Evolutionary conservation across 53 echinoderm and acorn worm species (phyloP).

Genomic region (Paracentrotus lividus): DNA sequence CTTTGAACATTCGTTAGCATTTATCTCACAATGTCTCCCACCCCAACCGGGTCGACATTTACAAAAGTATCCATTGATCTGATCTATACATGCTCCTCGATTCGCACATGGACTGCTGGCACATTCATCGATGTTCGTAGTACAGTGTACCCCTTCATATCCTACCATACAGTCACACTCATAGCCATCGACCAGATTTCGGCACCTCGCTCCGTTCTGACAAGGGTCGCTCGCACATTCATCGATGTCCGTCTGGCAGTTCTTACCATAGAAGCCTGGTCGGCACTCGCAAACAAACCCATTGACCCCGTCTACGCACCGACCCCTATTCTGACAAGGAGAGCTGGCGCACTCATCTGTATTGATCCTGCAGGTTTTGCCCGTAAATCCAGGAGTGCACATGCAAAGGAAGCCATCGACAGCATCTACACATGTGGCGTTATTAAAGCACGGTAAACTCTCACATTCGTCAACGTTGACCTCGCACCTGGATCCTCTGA

Average conservation of each 20-base stretch:
- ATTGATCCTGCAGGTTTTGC: constrained; percentile 77
- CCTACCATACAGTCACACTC: constrained; percentile 86
- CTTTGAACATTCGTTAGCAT: constrained; percentile 79
- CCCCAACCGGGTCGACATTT: constrained; percentile 85
- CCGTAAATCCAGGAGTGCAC: constrained; percentile 84
- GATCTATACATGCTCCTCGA: constrained; percentile 87
- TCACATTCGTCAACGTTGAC: constrained; percentile 83
- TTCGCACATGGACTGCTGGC: constrained; percentile 82
- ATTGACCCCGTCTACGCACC: constrained; percentile 84
- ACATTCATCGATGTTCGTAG: constrained; percentile 89
- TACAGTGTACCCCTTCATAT: constrained; percentile 82
- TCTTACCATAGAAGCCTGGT: constrained; percentile 80
- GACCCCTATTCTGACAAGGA: constrained; percentile 90
- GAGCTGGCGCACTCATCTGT: constrained; percentile 84
- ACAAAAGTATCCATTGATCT: constrained; percentile 93
- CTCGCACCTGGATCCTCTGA: constrained; percentile 78
- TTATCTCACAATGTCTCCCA: constrained; percentile 79
- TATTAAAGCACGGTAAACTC: constrained; percentile 82
- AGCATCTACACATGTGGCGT: constrained; percentile 74
- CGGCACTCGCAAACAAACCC: constrained; percentile 87
- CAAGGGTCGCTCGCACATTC: constrained; percentile 89
- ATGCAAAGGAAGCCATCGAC: constrained; percentile 79
- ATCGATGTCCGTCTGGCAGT: constrained; percentile 84
- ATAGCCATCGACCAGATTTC: constrained; percentile 80
- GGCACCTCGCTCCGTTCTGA: constrained; percentile 78